Evolutionary conservation across 2,797 vertebrate species (phyloP).

Genomic region (Falco biarmicus): DNA sequence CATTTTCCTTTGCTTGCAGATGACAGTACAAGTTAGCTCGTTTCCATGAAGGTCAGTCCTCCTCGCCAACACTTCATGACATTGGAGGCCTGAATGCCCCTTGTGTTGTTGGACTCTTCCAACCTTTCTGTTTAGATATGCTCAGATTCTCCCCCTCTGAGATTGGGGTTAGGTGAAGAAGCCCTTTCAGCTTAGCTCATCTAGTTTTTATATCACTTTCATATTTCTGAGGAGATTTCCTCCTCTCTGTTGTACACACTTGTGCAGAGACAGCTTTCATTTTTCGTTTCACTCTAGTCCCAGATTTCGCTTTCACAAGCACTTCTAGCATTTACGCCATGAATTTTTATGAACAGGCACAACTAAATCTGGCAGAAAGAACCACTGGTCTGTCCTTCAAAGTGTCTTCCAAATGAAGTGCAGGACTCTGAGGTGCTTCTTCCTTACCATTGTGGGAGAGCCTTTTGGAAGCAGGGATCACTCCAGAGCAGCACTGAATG

Average conservation of each 20-base stretch:
- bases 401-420: neutral
- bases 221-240: neutral
- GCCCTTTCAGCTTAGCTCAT: neutral
- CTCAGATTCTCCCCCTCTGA: neutral
- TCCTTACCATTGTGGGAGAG: neutral
- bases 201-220: neutral
- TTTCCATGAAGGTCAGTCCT: neutral
- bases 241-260: neutral
- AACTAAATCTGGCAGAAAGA: neutral
- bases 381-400: neutral
- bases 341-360: neutral
- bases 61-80: neutral
- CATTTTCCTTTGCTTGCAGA: neutral
- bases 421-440: neutral
- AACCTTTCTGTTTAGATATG: neutral
- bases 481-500: neutral
- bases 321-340: neutral
- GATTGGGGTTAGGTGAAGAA: neutral
- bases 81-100: neutral
- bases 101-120: neutral
- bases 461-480: neutral
- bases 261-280: neutral
- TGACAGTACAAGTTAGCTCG: neutral
- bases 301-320: neutral
- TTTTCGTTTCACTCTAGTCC: neutral